Percentiles rank a stretch among this genome's conserved stretches.
These are phyloP conservation scores for Hiodon alosoides DNA, from an alignment of 2,113 vertebrate genomes.

Conservation along the genomic window DNA sequence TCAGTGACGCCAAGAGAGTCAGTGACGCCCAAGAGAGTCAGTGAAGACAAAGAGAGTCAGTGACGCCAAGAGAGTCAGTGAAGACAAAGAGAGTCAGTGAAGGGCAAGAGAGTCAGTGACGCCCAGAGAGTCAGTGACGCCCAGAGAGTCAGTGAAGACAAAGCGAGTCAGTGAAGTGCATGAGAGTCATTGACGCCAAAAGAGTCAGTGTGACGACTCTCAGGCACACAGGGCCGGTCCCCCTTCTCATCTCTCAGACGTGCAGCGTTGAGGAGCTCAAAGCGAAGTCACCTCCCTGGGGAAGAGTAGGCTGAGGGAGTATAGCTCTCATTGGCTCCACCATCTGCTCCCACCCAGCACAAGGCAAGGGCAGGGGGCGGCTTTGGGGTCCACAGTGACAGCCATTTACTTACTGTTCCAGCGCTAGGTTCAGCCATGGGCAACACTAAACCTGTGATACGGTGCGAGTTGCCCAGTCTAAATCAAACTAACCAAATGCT, in stretches of 20 bases:
- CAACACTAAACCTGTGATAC: neutral
- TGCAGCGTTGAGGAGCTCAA: constrained; percentile 1
- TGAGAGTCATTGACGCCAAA: too few relatives aligned
- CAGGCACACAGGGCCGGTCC: too few relatives aligned
- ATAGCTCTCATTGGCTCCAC: neutral
- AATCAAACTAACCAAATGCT: neutral
- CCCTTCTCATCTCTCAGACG: neutral
- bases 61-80: too few relatives aligned
- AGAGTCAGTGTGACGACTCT: too few relatives aligned
- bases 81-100: too few relatives aligned
- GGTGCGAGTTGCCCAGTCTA: neutral
- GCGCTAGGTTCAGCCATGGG: neutral
- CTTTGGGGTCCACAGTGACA: neutral
- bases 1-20: too few relatives aligned
- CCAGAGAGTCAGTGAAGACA: too few relatives aligned
- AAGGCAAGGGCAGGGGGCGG: neutral
- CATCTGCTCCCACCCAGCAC: constrained; percentile 7
- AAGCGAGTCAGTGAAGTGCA: too few relatives aligned
- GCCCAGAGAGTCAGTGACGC: too few relatives aligned
- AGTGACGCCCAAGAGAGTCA: too few relatives aligned
- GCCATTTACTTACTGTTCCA: constrained; percentile 1
- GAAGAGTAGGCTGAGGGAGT: neutral
- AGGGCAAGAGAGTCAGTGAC: too few relatives aligned
- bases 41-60: too few relatives aligned
- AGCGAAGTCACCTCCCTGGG: constrained; percentile 11